Evolutionary conservation across 2,113 vertebrate genomes (phyloP).

Genomic region (Hypomesus transpacificus): DNA sequence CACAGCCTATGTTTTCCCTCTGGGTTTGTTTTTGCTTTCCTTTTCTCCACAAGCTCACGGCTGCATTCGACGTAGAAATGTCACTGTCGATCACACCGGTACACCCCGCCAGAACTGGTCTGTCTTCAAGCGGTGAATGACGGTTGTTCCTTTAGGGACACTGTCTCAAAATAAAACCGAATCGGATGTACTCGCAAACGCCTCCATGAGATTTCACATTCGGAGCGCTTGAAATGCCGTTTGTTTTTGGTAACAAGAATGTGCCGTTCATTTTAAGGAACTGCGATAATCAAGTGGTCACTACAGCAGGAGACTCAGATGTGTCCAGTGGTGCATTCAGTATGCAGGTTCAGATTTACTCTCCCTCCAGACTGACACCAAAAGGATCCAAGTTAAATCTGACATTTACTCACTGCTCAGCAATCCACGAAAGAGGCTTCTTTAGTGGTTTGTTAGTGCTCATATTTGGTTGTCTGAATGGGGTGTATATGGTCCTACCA

Average conservation of each 20-base stretch:
- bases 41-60: conserved; percentile 17
- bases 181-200: too few species aligned
- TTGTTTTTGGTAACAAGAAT: too few species aligned
- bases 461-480: too few species aligned
- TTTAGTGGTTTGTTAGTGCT: too few species aligned
- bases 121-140: not conserved
- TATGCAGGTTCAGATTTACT: not conserved
- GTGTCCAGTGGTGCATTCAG: not conserved
- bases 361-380: not conserved
- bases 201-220: too few species aligned
- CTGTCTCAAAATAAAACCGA: too few species aligned
- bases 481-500: not conserved
- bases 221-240: too few species aligned
- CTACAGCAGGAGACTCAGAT: not conserved
- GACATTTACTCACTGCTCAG: not conserved
- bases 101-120: not conserved
- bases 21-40: conserved; percentile 15
- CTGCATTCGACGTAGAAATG: conserved; percentile 3
- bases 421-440: too few species aligned
- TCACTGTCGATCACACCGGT: not conserved
- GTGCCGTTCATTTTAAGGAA: too few species aligned
- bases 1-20: conserved; percentile 4
- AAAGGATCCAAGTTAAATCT: too few species aligned
- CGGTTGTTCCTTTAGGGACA: too few species aligned
- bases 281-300: not conserved